These are phyloP conservation scores for Pseudopipra pipra DNA, from an alignment of 2,113 vertebrate species.

Conservation along the genomic window DNA sequence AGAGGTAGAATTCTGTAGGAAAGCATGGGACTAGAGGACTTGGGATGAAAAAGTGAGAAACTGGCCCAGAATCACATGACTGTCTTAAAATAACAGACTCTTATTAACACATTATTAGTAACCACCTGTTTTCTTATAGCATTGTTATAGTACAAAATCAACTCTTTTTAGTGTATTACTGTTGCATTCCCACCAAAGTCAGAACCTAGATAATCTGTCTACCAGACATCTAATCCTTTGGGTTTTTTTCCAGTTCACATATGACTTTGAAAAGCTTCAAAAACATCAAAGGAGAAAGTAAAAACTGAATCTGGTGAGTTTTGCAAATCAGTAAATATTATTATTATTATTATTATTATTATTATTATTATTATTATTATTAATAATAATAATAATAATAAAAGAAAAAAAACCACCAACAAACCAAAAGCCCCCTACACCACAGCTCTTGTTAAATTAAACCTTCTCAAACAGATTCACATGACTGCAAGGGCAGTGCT, in stretches of 20 bases:
- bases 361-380: no score
- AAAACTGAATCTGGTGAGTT: background rate
- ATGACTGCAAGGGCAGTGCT: background rate
- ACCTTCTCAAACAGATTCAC: background rate
- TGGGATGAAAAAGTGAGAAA: background rate
- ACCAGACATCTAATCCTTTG: background rate
- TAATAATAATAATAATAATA: background rate
- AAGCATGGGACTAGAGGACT: background rate
- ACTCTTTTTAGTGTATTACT: background rate
- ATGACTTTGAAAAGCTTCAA: background rate
- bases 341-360: no score
- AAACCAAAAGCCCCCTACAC: background rate
- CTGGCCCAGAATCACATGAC: background rate
- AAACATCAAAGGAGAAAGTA: background rate
- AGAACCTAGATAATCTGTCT: background rate
- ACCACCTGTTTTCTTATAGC: background rate
- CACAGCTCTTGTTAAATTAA: background rate
- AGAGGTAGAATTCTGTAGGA: background rate
- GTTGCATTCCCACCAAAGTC: background rate
- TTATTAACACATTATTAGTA: background rate
- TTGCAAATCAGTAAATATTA: background rate
- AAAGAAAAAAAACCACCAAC: background rate
- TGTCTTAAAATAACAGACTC: background rate
- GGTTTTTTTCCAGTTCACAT: background rate
- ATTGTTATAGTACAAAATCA: background rate